A percentile compares a stretch with the other conserved stretches of the same genome.
phyloP scores from a whole-genome alignment of 2,888 invertebrate species.

The Tetheella fluctuosa region DNA sequence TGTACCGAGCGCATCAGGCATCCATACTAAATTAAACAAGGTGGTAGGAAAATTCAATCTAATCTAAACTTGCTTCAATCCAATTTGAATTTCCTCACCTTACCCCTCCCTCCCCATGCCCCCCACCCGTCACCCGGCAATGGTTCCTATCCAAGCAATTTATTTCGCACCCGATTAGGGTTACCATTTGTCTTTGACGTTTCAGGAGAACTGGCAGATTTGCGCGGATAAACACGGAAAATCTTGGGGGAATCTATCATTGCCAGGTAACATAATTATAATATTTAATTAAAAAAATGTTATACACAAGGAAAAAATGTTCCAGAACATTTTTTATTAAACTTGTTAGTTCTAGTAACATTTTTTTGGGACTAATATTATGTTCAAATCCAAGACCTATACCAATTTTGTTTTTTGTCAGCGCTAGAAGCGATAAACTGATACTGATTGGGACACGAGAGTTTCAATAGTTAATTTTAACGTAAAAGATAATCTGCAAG shows the following conservation, averaged over 20 bases:
- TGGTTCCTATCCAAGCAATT: constrained; percentile 36
- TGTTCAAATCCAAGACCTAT: too few relatives aligned
- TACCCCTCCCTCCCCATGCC: constrained; percentile 24
- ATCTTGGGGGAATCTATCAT: not conserved
- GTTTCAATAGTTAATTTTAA: too few relatives aligned
- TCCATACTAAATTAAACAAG: constrained; percentile 79
- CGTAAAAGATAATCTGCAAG: too few relatives aligned
- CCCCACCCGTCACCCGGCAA: constrained; percentile 35
- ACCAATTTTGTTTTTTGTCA: too few relatives aligned
- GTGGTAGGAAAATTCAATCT: constrained; percentile 79
- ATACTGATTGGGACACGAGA: too few relatives aligned
- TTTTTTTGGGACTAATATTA: too few relatives aligned
- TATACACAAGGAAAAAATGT: too few relatives aligned
- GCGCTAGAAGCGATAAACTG: too few relatives aligned
- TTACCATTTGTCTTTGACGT: constrained; percentile 12
- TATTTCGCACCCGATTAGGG: constrained; percentile 26
- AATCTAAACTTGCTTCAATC: constrained; percentile 82
- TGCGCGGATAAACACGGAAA: not conserved
- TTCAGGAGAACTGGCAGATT: not conserved
- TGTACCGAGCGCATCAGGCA: constrained; percentile 32
- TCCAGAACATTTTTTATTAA: too few relatives aligned
- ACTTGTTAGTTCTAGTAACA: too few relatives aligned
- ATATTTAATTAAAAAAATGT: not conserved
- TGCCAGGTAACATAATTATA: not conserved
- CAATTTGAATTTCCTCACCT: constrained; percentile 75